Evolutionary conservation across 2,113 vertebrate genomes (phyloP).

Genomic region (Tyrannus savana): DNA sequence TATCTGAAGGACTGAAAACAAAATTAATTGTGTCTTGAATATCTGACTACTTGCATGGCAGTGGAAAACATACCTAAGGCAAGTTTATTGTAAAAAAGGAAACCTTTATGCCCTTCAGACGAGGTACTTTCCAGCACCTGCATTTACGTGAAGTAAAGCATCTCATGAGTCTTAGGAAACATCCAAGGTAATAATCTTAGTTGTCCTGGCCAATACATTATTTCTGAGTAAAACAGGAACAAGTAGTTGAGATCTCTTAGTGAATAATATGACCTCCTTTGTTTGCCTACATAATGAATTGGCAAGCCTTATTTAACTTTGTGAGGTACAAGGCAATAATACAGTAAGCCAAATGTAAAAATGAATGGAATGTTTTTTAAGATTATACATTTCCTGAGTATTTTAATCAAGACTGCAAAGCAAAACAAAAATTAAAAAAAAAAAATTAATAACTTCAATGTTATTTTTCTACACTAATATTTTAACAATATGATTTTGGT

Average conservation of each 20-base stretch:
- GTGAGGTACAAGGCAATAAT: background rate
- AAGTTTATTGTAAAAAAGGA: background rate
- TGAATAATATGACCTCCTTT: background rate
- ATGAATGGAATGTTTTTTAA: background rate
- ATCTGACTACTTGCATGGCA: background rate
- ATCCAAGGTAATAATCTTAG: background rate
- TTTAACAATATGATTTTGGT: background rate
- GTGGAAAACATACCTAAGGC: background rate
- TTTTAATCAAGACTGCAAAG: background rate
- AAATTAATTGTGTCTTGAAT: slow-evolving; percentile 3
- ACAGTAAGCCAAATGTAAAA: background rate
- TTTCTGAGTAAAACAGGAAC: background rate
- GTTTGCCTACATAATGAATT: slow-evolving; percentile 12
- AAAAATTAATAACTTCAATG: background rate
- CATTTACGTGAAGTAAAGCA: background rate
- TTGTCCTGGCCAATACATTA: background rate
- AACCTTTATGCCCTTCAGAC: background rate
- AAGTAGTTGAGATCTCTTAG: background rate
- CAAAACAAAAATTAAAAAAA: background rate
- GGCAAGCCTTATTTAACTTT: background rate
- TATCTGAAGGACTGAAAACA: background rate
- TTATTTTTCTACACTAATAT: background rate
- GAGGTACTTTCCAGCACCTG: background rate
- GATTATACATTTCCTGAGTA: background rate
- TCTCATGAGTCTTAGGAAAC: background rate